Base-by-base conservation (phyloP, 1,140 invertebrate species). In the Cyphomyrmex costatus region DNA sequence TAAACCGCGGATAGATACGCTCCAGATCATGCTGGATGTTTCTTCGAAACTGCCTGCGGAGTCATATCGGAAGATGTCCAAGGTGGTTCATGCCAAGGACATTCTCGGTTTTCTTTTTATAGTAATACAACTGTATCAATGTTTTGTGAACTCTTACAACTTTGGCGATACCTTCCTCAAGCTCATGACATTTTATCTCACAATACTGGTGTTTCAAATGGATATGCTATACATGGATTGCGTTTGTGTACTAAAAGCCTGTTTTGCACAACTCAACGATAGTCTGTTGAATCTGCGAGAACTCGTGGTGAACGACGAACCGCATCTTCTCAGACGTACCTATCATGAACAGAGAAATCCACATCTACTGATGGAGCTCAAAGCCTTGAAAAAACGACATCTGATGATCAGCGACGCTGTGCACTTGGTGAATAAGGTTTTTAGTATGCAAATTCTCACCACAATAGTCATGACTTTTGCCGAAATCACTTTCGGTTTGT, bases 221-320 rank as follows among this genome's bases (percentile, higher is more conserved):
- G 94, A 95, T 76, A 92, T 89, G 33, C 74, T 93, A 0, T 95
- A 95, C 66, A 88, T 92, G 10, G 91, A 95, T 65, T 94, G 91
- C 33, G 92, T 93, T 0, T 92, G 78, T 21, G 84, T 92, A 0
- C 21, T 95, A 0, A 92, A 87, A 10, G 87, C 65, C 19, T 94
- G 92, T 8, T 95, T 95, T 51, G 66, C 89, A 3, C 78, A 86
- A 16, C 86, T 95, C 7, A 93, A 93, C 16, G 60, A 88, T 0
- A 92, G 92, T 21, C 30, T 95, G 0, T 7, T 61, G 0, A 73
- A 60, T 21, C 80, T 94, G 7, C 92, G 89, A 24, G 14, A 89
- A 0, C 83, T 65, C n/a, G 60, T 91, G 7, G 0, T 88, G 1
- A 87, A 19, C 0, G 91, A 92, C 1, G 87, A 93, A n/a, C 76